These are phyloP conservation scores for Geotrupes spiniger DNA, from an alignment of 2,888 invertebrate species.

Conservation along the genomic window DNA sequence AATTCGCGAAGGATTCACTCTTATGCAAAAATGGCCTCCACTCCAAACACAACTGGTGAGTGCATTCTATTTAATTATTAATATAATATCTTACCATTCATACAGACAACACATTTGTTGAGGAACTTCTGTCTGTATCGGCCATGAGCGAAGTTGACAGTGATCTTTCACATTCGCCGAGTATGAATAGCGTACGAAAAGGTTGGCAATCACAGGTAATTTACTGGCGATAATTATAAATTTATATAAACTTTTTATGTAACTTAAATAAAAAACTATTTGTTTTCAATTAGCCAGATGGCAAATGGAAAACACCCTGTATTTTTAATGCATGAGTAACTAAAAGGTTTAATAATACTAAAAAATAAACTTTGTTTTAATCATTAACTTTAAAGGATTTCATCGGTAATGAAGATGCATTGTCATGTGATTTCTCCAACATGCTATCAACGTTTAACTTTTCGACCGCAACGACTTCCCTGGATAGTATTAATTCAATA, in stretches of 20 bases:
- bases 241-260: too few relatives aligned
- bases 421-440: constrained; percentile 45
- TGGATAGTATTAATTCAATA: constrained; percentile 51
- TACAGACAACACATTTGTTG: constrained; percentile 30
- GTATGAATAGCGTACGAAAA: constrained; percentile 24
- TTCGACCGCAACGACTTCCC: constrained; percentile 44
- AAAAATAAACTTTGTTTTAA: too few relatives aligned
- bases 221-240: too few relatives aligned
- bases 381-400: background rate
- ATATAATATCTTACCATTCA: constrained; percentile 17
- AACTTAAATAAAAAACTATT: too few relatives aligned
- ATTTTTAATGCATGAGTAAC: too few relatives aligned
- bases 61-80: constrained; percentile 9
- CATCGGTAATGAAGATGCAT: constrained; percentile 37
- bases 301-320: too few relatives aligned
- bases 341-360: too few relatives aligned
- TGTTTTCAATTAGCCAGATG: too few relatives aligned
- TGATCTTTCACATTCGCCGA: constrained; percentile 34
- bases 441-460: constrained; percentile 45
- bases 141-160: constrained; percentile 33
- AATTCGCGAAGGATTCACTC: constrained; percentile 61
- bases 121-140: constrained; percentile 30
- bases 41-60: constrained; percentile 17
- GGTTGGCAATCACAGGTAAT: constrained; percentile 19
- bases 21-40: constrained; percentile 60